Evolutionary conservation across 2,888 invertebrate genomes (phyloP), one percentile per base, ranked within the genome.

Genomic region (Matsumyia berberina): DNA sequence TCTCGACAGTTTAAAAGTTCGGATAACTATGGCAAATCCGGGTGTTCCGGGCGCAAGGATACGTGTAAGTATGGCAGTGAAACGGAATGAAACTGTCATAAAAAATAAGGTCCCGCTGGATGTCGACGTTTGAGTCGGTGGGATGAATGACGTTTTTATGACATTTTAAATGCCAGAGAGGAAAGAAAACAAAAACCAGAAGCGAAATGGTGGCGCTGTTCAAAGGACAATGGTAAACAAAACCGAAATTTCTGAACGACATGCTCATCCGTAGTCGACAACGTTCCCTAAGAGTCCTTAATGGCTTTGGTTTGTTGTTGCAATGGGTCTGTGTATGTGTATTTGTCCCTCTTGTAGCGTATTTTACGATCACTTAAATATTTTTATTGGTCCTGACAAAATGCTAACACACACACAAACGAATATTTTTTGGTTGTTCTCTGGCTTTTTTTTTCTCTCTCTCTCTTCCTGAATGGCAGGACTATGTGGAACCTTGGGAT

Each of bases 361-460:
- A 46, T 83, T 76, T 83, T 83, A 83, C 78, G 78, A 83, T 83
- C 82, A 73, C 78, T 83, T 83, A 83, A 83, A 78, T 67, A 83
- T 83, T 83, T 83, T 83, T 83, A 83, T 83, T 83, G 53, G 67
- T 67, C 70, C 82, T 55, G 72, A 83, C 82, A 78, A 78, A 78
- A 83, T 78, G 72, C 72, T 29, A 70, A 46, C 57, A 44, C 46
- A 62, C 62, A 15, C 3, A 57, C 37, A 57, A 1, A 57, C 37
- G 37, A 1, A 24, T 24, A 3, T 64, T 42, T 73, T 53, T 62
- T 64, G 72, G 70, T 44, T 82, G 70, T 37, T 37, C 66, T 60
- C 29, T 51, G 9, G 4, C 19, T 73, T 6, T 8, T 15, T 42
- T 12, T 17, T 17, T 39, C 8, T 53, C 29, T 15, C 11, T 37